Evolutionary conservation across 2,797 vertebrate species (phyloP).

Genomic region (Tapera naevia): DNA sequence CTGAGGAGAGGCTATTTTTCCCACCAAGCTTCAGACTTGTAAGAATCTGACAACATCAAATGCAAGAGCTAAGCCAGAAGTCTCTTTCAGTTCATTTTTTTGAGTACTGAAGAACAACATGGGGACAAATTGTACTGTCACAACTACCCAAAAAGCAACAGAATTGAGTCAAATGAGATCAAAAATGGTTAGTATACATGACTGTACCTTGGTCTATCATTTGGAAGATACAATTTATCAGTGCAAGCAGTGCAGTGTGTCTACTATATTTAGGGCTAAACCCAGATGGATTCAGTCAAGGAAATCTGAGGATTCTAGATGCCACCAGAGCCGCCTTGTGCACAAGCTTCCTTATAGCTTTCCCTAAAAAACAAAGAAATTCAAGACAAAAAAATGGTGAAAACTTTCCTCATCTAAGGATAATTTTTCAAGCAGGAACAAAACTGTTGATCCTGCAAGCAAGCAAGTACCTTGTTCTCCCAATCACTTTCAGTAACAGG

Average conservation of each 20-base stretch:
- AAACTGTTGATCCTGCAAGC: slow-evolving; percentile 41
- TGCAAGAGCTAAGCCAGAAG: slow-evolving; percentile 1
- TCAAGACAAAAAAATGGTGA: slow-evolving; percentile 63
- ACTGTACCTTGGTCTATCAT: slow-evolving; percentile 73
- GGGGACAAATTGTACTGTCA: background rate
- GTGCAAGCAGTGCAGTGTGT: slow-evolving; percentile 70
- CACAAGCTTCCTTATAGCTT: slow-evolving; percentile 68
- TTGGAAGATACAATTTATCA: slow-evolving; percentile 71
- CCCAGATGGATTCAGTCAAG: slow-evolving; percentile 72
- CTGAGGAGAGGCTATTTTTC: background rate
- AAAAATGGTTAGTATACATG: slow-evolving; percentile 50
- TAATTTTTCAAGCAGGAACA: slow-evolving; percentile 51
- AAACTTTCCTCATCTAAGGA: slow-evolving; percentile 48
- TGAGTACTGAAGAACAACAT: background rate
- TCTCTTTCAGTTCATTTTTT: background rate
- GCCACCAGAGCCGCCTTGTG: slow-evolving; percentile 64
- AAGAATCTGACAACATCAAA: slow-evolving; percentile 22
- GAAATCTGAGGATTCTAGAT: slow-evolving; percentile 71
- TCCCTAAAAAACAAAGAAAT: slow-evolving; percentile 71
- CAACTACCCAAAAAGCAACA: slow-evolving; percentile 51
- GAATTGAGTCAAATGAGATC: slow-evolving; percentile 55
- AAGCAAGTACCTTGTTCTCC: slow-evolving; percentile 51
- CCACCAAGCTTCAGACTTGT: background rate
- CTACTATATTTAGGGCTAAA: slow-evolving; percentile 69
- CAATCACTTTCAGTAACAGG: background rate